Conservation (phyloP, 2,113 vertebrate species). For the Oceanites oceanicus region DNA sequence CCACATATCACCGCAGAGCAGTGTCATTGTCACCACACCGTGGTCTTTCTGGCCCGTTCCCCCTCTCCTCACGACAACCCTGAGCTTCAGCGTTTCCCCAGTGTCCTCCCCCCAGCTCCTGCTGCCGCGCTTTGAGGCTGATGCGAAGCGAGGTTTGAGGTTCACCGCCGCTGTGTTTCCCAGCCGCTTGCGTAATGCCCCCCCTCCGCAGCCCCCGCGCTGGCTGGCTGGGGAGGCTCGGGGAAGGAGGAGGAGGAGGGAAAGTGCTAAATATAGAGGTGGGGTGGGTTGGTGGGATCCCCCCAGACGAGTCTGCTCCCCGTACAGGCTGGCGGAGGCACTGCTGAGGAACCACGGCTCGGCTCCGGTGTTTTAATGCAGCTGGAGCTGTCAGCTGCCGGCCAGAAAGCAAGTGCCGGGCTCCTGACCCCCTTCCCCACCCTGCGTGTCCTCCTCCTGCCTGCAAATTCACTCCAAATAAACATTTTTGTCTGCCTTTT, state of each 20-base stretch:
- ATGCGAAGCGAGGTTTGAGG: not conserved
- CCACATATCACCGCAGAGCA: not conserved
- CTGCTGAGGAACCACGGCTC: not conserved
- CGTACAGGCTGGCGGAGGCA: not conserved
- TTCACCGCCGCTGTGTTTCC: not conserved
- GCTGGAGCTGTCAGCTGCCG: not conserved
- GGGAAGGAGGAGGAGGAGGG: not conserved
- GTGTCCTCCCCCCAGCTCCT: not conserved
- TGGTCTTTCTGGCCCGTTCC: too few relatives aligned
- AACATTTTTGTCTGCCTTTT: not conserved
- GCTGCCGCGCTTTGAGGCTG: not conserved
- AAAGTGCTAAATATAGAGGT: not conserved
- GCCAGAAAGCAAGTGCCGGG: too few relatives aligned
- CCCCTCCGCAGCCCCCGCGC: not conserved
- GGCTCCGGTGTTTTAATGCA: not conserved
- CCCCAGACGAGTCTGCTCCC: not conserved
- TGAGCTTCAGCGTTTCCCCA: not conserved
- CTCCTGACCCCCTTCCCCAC: not conserved
- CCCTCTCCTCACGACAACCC: too few relatives aligned
- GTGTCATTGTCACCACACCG: accelerated
- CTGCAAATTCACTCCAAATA: not conserved
- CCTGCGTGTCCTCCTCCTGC: not conserved
- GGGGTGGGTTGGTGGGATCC: not conserved
- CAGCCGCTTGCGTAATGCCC: not conserved
- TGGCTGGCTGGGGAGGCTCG: not conserved